These are phyloP conservation scores for Connochaetes taurinus DNA, from an alignment of 2,113 vertebrate genomes.

Conservation along the genomic window DNA sequence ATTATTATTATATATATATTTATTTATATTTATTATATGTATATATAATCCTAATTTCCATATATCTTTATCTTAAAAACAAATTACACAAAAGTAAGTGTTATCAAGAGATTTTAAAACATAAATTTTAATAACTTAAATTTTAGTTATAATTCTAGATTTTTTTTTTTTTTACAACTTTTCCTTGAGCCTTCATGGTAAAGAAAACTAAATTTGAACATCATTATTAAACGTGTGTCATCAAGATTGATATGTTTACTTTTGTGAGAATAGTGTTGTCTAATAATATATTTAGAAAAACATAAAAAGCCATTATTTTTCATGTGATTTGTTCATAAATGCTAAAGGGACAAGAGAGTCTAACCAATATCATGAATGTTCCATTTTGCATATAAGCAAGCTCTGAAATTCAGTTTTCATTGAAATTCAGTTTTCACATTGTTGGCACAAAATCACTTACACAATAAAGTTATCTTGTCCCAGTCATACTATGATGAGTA, in stretches of 20 bases:
- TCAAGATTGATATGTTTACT: not conserved
- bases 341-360: not conserved
- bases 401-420: constrained; percentile 31
- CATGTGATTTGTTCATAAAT: not conserved
- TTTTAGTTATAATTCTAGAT: not conserved
- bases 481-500: constrained; percentile 52
- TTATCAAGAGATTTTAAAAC: not conserved
- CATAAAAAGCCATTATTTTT: not conserved
- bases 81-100: not conserved
- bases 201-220: not conserved
- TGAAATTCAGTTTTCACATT: constrained; percentile 45
- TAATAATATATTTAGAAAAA: constrained; percentile 9
- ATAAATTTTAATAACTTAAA: not conserved
- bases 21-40: not conserved
- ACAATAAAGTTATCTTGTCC: constrained; percentile 60
- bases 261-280: not conserved
- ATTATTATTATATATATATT: not conserved
- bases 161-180: not conserved
- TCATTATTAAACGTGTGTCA: not conserved
- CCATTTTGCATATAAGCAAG: not conserved
- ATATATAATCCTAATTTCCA: not conserved
- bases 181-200: not conserved
- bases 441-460: constrained; percentile 42
- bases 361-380: not conserved
- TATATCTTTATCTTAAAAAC: not conserved